Evolutionary conservation across 2,888 invertebrate species (phyloP).

Genomic region (Notodonta ziczac): DNA sequence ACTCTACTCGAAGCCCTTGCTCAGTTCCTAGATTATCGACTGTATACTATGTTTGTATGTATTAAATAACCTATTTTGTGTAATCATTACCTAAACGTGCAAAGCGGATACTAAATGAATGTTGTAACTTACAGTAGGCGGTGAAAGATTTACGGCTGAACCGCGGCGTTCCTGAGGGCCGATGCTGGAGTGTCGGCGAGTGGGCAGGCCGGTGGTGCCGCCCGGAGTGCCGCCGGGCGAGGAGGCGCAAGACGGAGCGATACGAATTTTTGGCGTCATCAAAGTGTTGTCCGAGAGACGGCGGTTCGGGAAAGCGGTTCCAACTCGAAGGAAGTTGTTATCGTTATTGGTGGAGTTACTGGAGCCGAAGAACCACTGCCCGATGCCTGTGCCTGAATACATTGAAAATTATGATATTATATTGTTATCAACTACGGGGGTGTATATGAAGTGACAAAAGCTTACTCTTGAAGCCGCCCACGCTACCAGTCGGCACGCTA

Average conservation of each 20-base stretch:
- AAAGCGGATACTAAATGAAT: constrained; percentile 22
- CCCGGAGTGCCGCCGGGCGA: constrained; percentile 90
- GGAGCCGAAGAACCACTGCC: constrained; percentile 94
- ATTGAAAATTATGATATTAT: constrained; percentile 6
- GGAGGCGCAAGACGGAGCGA: constrained; percentile 95
- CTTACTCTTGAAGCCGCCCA: constrained; percentile 59
- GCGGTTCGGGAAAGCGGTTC: constrained; percentile 92
- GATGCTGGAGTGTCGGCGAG: constrained; percentile 95
- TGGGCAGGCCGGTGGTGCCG: constrained; percentile 91
- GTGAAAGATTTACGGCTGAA: constrained; percentile 93
- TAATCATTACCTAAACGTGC: constrained; percentile 31
- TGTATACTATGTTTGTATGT: not conserved
- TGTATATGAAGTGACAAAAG: not conserved
- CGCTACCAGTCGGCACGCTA: constrained; percentile 44
- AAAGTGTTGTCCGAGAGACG: constrained; percentile 96
- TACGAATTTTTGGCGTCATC: constrained; percentile 95
- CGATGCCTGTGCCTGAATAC: constrained; percentile 78
- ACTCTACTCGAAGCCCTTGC: constrained; percentile 13
- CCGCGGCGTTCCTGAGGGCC: constrained; percentile 95
- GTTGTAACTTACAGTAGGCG: constrained; percentile 91
- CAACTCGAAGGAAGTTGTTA: constrained; percentile 93
- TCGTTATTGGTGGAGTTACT: constrained; percentile 91
- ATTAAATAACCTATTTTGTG: constrained; percentile 18
- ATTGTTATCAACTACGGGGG: not conserved
- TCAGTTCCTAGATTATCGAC: constrained; percentile 29